These are phyloP conservation scores for Pseudobourletiella spinata DNA, from an alignment of 1,140 invertebrate species.

Conservation along the genomic window DNA sequence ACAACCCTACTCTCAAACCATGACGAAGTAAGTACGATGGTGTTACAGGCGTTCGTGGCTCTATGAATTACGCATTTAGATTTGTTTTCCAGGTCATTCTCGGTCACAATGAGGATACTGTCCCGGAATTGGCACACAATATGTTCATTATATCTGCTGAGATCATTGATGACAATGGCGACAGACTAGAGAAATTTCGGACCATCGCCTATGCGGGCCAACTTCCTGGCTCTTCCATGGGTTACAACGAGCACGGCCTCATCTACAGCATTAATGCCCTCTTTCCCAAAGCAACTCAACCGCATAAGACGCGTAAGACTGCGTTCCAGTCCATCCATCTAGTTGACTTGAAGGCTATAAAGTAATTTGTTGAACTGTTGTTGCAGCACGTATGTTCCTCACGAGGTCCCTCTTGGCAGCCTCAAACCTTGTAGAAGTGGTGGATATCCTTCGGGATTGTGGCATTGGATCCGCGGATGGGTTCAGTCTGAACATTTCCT, in stretches of 20 bases:
- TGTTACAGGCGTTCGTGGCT: too few species aligned
- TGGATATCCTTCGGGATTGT: conserved; percentile 58
- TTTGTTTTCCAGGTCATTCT: conserved; percentile 46
- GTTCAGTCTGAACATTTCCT: conserved; percentile 74
- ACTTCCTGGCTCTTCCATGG: conserved; percentile 80
- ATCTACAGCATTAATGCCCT: conserved; percentile 75
- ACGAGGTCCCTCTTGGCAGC: conserved; percentile 61
- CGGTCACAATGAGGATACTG: conserved; percentile 76
- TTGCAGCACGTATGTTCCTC: conserved; percentile 64
- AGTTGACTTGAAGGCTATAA: conserved; percentile 4
- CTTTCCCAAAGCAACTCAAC: conserved; percentile 54
- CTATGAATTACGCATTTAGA: too few species aligned
- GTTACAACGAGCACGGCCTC: conserved; percentile 69
- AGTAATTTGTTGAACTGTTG: neutral
- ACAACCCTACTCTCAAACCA: conserved; percentile 62
- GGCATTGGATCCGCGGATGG: conserved; percentile 69
- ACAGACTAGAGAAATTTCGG: conserved; percentile 56
- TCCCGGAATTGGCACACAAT: conserved; percentile 62
- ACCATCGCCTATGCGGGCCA: conserved; percentile 79
- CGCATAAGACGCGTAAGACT: conserved; percentile 64
- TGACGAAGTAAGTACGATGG: too few species aligned
- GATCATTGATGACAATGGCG: conserved; percentile 41
- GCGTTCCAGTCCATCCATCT: neutral
- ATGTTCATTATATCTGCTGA: conserved; percentile 73
- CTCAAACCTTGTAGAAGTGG: conserved; percentile 56